Evolutionary conservation across 1,140 invertebrate genomes (phyloP), one percentile per base, ranked within the genome.

Genomic region (Macrotrachela quadricornifera): DNA sequence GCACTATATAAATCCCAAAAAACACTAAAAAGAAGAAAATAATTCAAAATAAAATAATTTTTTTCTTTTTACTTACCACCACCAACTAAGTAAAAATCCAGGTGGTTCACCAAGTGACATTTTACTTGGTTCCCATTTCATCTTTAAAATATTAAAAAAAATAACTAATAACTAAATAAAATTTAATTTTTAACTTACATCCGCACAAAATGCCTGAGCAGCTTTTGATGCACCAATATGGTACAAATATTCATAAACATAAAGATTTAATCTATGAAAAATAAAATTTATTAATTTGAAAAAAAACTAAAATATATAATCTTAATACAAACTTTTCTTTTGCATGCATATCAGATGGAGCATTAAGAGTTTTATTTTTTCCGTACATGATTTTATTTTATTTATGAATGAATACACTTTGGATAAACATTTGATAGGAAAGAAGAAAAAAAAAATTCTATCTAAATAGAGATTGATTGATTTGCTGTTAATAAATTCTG

Each of bases 1-100:
- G 90, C 90, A 74, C 88, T 95, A 69, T 95, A 96, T 60, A 96
- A 74, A 75, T 96, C 90, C 90, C 90, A 96, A 74, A 96, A 96
- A 58, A 95, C 90, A 73, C 83, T 85, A 69, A 37, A 65, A 78
- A 73, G 59, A 21, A 54, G 30, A 54, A 43, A 48, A 46, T 36
- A 46, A 13, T 16, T 16, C 21, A 14, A 2, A 17, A 36, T 18
- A 17, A 18, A 12, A 40, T 41, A 16, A 38, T 45, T 17, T n/a
- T 13, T 41, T 50, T 21, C 30, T 14, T 45, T 37, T 39, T 54
- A 76, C 80, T 79, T 74, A 85, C 83, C 88, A 92, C 88, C 88
- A 96, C 91, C 91, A 96, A 44, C 87, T 92, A 69, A 94, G 85
- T 59, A 96, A 74, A 74, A 96, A 96, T 69, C 86, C 90, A 51